Evolutionary conservation across 2,113 vertebrate species (phyloP).

Genomic region (Etia nguti): DNA sequence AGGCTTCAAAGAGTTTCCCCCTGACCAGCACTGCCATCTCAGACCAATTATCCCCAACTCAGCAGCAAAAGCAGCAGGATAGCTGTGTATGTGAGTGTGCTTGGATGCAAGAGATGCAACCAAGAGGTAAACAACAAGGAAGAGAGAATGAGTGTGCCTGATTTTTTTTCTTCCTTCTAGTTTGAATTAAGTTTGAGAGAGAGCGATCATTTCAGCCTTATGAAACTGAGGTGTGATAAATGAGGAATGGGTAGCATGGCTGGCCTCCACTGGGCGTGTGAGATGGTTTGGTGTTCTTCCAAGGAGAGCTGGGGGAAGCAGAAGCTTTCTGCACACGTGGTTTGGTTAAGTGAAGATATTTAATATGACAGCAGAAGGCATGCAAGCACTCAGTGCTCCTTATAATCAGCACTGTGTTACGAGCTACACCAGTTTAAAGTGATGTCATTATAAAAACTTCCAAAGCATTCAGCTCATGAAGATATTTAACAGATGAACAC

Average conservation of each 20-base stretch:
- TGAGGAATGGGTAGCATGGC: conserved; percentile 40
- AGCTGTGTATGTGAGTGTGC: background rate
- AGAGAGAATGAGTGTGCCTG: background rate
- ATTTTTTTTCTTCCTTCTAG: background rate
- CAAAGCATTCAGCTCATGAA: background rate
- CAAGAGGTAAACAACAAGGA: background rate
- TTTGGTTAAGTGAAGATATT: background rate
- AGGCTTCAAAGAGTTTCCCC: conserved; percentile 31
- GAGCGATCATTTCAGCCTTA: background rate
- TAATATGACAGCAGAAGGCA: background rate
- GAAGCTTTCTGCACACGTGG: background rate
- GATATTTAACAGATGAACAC: background rate
- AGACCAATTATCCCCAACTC: conserved; percentile 42
- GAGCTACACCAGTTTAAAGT: background rate
- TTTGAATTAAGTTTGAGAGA: background rate
- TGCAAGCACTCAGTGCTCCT: background rate
- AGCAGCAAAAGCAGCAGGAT: conserved; percentile 45
- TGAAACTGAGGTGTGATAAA: conserved; percentile 15
- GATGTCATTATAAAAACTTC: background rate
- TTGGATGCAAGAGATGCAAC: background rate
- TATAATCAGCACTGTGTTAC: background rate
- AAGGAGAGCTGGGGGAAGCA: conserved; percentile 7
- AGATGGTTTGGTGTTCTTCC: conserved; percentile 21
- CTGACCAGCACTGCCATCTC: background rate
- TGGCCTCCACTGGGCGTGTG: conserved; percentile 44